These are phyloP conservation scores for Poecilus cupreus DNA, from an alignment of 2,888 invertebrate genomes.

Conservation along the genomic window DNA sequence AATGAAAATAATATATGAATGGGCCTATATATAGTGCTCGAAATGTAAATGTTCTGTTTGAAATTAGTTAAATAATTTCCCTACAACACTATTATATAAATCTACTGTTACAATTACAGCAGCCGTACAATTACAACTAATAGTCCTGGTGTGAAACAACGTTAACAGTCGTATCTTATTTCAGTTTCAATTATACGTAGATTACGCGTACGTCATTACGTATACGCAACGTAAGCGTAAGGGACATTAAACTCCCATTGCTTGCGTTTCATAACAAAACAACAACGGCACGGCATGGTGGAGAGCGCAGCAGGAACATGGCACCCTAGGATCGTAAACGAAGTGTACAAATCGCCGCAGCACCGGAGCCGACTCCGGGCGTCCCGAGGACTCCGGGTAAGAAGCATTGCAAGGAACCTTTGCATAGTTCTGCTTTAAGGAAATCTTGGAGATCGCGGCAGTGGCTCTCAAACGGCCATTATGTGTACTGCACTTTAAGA, in stretches of 20 bases:
- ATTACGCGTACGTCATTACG: conserved; percentile 29
- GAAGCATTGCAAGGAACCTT: not conserved
- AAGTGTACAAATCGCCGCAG: conserved; percentile 33
- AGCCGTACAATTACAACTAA: conserved; percentile 15
- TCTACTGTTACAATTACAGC: not conserved
- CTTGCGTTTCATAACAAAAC: conserved; percentile 29
- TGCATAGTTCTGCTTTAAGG: conserved; percentile 22
- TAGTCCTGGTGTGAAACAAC: not conserved
- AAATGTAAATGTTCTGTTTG: not conserved
- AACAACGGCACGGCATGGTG: conserved; percentile 12
- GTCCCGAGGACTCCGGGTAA: not conserved
- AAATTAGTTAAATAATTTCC: not conserved
- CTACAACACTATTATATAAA: not conserved
- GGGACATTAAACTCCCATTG: conserved; percentile 25
- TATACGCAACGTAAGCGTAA: conserved; percentile 14
- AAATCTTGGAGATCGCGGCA: not conserved
- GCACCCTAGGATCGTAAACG: conserved; percentile 37
- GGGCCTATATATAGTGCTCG: too few species aligned
- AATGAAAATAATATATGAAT: too few species aligned
- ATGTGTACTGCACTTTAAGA: too few species aligned
- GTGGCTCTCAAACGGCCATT: not conserved
- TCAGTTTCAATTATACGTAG: conserved; percentile 43
- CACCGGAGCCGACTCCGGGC: not conserved
- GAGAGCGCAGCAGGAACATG: conserved; percentile 16
- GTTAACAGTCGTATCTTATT: conserved; percentile 30